Base-by-base conservation (phyloP, 2,113 vertebrate genomes). In the Grammomys dolichurus region DNA sequence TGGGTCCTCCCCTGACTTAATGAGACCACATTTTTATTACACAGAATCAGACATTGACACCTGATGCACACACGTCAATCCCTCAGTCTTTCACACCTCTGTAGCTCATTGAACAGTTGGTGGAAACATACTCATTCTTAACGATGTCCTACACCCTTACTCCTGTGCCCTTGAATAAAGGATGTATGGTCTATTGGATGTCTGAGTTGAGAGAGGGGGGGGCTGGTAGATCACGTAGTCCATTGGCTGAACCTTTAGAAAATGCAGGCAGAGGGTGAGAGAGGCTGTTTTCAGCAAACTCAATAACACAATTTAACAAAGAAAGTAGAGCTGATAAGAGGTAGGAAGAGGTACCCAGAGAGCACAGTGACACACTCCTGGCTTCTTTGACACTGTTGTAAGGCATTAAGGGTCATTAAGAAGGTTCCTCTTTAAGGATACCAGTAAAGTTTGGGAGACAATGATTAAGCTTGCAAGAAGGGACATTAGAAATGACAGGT, bases 361-460 rank as follows among this genome's bases (percentile, higher is more conserved):
- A 60, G 31, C 69, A 5, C 8, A 69, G 9, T 14, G 12, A 12
- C 48, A 78, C 48, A 26, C 11, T 33, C 43, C 14, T 31, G 28
- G 28, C 26, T 51, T 13, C 46, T 20, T 56, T 3, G 20, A 73
- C 9, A 11, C 7, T 14, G 40, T 67, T 11, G n/a, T n/a, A n/a
- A 4, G 20, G 1, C 26, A 6, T 0, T 2, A 63, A 1, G 75
- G 40, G 5, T 40, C 63, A n/a, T 17, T 75, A 17, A 28, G 33
- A 12, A 20, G 17, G 4, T n/a, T n/a, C n/a, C n/a, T n/a, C n/a
- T n/a, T n/a, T 40, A 24, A 67, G 26, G 40, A 31, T 26, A 70
- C 28, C 33, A 67, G 17, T 91, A 65, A 78, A 20, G 31, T 6
- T n/a, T 9, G 1, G 4, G 0, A 65, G 7, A 40, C 3, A 31